Evolutionary conservation across 1,140 invertebrate genomes (phyloP).

Genomic region (Tetramorium alpestre): DNA sequence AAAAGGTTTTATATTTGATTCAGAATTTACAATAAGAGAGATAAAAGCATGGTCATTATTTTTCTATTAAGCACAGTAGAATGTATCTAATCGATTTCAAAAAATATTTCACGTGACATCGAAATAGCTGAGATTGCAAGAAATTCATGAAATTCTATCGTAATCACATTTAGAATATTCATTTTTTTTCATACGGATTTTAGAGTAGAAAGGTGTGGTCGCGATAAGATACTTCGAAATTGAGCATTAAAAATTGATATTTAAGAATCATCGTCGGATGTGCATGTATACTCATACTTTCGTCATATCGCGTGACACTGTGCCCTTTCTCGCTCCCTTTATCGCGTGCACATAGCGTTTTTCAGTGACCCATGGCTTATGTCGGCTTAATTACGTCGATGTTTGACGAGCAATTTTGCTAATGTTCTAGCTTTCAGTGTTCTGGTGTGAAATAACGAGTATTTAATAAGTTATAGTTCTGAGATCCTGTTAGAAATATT

Average conservation of each 20-base stretch:
- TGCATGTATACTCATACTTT: neutral
- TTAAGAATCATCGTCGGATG: constrained; percentile 23
- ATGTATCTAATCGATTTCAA: neutral
- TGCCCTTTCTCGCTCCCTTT: constrained; percentile 28
- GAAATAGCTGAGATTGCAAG: neutral
- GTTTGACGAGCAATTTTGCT: constrained; percentile 33
- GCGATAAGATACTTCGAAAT: constrained; percentile 16
- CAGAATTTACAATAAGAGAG: neutral
- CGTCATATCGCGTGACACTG: constrained; percentile 52
- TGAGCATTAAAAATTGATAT: constrained; percentile 60
- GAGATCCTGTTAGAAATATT: neutral
- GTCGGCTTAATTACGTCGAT: constrained; percentile 36
- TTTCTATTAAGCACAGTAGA: neutral
- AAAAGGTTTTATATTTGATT: neutral
- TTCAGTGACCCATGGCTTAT: constrained; percentile 34
- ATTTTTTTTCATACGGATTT: neutral
- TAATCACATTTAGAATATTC: neutral
- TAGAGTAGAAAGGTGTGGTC: constrained; percentile 2
- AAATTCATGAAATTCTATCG: neutral
- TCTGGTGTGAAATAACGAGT: neutral
- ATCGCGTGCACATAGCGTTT: constrained; percentile 23
- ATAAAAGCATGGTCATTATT: neutral
- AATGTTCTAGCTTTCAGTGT: constrained; percentile 6
- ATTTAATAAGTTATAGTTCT: neutral
- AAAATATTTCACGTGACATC: neutral